Percentiles rank a stretch among this genome's conserved stretches.
phyloP scores from a whole-genome alignment of 2,113 vertebrate genomes.

The Charina bottae region DNA sequence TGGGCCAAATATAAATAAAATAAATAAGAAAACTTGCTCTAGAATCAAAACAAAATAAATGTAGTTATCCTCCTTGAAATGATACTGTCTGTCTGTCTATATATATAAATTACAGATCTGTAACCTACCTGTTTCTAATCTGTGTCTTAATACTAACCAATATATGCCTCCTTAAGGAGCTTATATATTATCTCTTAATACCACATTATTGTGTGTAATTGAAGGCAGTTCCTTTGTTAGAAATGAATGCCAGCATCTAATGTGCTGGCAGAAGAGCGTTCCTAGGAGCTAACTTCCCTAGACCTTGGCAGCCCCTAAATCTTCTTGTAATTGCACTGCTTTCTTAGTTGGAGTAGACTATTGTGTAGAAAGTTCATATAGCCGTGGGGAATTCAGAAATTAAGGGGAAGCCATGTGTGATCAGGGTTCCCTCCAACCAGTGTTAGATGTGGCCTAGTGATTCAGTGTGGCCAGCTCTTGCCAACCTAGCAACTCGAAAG shows the following conservation, averaged over 20 bases:
- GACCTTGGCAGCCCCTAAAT: neutral
- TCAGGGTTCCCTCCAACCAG: neutral
- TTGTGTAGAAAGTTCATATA: neutral
- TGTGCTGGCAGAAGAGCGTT: neutral
- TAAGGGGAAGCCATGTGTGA: neutral
- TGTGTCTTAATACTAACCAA: neutral
- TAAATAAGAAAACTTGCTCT: neutral
- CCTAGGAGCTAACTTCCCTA: neutral
- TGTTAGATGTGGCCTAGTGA: neutral
- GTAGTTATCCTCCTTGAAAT: neutral
- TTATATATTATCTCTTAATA: neutral
- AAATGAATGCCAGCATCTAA: neutral
- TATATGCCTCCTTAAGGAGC: neutral
- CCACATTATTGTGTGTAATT: neutral
- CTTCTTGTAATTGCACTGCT: neutral
- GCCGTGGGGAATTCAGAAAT: neutral
- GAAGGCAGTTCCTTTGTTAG: neutral
- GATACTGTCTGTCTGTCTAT: too few relatives aligned
- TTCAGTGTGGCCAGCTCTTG: too few relatives aligned
- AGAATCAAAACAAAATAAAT: neutral
- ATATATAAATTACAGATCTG: neutral
- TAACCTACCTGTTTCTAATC: neutral
- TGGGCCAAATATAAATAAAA: neutral
- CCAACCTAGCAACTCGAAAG: too few relatives aligned
- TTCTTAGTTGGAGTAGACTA: neutral